Conservation (phyloP, 2,888 invertebrate species). For the Caenorhabditis virilis region DNA sequence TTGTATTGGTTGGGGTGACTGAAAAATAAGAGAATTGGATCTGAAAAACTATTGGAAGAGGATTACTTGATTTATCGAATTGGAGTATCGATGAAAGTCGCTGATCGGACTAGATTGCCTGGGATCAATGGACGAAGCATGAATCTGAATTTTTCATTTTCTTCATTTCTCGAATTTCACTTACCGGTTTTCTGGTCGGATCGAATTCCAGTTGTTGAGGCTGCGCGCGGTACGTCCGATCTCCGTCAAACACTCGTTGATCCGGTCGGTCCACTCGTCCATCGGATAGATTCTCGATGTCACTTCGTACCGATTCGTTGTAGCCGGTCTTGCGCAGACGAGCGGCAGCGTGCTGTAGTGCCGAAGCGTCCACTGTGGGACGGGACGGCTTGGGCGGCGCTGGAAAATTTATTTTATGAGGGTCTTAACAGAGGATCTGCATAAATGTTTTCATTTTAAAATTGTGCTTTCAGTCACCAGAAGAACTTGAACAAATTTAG, state of each 20-base stretch:
- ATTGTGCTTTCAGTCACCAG: no score
- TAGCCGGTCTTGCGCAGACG: conserved; percentile 68
- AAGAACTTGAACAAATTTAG: no score
- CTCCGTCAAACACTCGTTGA: conserved; percentile 64
- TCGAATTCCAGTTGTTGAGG: conserved; percentile 53
- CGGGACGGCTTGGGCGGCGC: conserved; percentile 57
- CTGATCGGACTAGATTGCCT: conserved; percentile 60
- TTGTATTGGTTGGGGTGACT: no score
- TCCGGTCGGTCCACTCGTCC: conserved; percentile 62
- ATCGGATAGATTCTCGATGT: conserved; percentile 49
- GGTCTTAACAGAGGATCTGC: no score
- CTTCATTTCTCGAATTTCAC: no score
- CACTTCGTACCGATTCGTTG: conserved; percentile 60
- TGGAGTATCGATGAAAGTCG: conserved; percentile 60
- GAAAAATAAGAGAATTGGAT: no score
- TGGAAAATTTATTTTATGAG: conserved; percentile 11
- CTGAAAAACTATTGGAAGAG: no score
- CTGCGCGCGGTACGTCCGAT: conserved; percentile 64
- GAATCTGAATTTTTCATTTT: no score
- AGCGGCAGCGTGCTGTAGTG: conserved; percentile 67
- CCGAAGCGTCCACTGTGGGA: conserved; percentile 65
- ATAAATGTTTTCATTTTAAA: no score
- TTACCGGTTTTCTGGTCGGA: conserved; percentile 63
- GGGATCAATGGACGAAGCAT: conserved; percentile 64
- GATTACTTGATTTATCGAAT: conserved; percentile 49